phyloP scores from a whole-genome alignment of 2,888 invertebrate species.

The Eutolmus rufibarbis region DNA sequence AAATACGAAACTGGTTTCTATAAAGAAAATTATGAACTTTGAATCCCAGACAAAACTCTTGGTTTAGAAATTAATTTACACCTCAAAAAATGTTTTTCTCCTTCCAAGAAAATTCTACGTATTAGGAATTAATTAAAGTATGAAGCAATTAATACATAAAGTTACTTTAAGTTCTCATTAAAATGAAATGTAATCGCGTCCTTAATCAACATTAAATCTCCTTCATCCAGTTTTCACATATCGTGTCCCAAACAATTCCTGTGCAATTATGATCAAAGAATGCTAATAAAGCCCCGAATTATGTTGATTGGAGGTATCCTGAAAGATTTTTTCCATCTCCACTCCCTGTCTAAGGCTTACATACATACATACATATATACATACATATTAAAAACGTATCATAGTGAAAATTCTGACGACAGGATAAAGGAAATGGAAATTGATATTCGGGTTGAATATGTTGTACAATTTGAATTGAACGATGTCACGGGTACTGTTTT shows the following conservation, averaged over 20 bases:
- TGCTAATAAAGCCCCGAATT: neutral
- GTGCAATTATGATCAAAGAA: neutral
- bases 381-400: neutral
- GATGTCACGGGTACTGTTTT: neutral
- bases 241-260: neutral
- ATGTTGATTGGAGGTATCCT: neutral
- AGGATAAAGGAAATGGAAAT: neutral
- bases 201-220: neutral
- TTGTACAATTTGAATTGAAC: neutral
- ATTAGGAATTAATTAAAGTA: neutral
- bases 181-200: neutral
- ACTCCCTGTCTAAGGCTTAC: neutral
- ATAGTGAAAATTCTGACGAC: neutral
- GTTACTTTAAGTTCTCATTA: neutral
- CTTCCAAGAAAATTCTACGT: neutral
- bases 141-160: neutral
- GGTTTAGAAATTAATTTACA: neutral
- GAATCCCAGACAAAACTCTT: neutral
- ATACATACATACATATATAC: no score
- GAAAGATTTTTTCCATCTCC: neutral
- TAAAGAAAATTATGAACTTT: neutral
- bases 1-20: neutral
- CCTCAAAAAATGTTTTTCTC: neutral
- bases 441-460: neutral
- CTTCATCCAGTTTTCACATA: neutral